Conservation (phyloP, 2,888 invertebrate species). For the Trichopria drosophilae region DNA sequence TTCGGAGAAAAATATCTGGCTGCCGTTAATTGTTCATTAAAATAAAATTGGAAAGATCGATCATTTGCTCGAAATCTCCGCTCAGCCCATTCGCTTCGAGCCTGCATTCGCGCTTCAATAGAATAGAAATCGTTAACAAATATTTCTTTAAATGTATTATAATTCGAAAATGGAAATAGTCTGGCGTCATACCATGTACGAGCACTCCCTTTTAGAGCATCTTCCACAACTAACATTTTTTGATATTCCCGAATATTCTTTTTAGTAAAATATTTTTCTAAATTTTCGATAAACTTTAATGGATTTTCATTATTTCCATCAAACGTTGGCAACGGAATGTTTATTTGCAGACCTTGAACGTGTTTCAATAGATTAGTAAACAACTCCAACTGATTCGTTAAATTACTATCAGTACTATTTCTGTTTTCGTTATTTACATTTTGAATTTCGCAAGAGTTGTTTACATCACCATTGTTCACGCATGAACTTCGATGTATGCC, state of each 20-base stretch:
- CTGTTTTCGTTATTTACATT: too few relatives aligned
- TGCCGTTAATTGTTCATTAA: constrained; percentile 3
- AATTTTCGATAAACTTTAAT: constrained; percentile 5
- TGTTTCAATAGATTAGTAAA: neutral
- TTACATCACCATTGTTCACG: too few relatives aligned
- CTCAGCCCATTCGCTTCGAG: neutral
- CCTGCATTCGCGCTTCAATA: neutral
- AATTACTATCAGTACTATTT: neutral
- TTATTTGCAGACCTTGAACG: constrained; percentile 1
- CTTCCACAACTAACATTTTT: neutral
- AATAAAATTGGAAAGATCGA: constrained; percentile 6
- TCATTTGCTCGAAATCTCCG: constrained; percentile 1
- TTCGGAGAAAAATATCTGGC: too few relatives aligned
- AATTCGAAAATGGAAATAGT: neutral
- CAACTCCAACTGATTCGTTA: neutral
- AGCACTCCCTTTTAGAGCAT: neutral
- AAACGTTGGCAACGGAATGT: constrained; percentile 5
- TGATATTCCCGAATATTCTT: constrained; percentile 1
- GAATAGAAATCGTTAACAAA: constrained; percentile 12
- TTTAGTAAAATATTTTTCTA: constrained; percentile 8
- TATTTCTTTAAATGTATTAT: neutral
- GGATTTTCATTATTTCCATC: constrained; percentile 5
- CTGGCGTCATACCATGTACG: constrained; percentile 5
- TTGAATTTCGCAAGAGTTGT: too few relatives aligned
- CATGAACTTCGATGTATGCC: too few relatives aligned